These are phyloP conservation scores for Sialia sialis DNA, from an alignment of 2,113 vertebrate genomes.

Conservation along the genomic window DNA sequence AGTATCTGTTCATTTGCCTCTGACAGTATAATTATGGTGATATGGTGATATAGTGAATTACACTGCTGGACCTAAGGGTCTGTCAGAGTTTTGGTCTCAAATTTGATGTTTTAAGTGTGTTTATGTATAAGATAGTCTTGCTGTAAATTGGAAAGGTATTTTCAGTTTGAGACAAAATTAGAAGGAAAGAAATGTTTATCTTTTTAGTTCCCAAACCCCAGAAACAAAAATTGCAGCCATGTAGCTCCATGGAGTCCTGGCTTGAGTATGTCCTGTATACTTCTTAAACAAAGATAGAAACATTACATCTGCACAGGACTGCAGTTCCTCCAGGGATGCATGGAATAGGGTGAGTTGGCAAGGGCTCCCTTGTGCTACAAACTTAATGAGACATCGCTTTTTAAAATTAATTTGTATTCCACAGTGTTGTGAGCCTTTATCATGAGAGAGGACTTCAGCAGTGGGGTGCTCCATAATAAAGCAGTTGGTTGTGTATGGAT, in stretches of 20 bases:
- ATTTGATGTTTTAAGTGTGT: not conserved
- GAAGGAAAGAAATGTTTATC: not conserved
- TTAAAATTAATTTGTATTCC: not conserved
- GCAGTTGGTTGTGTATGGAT: not conserved
- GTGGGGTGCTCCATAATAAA: not conserved
- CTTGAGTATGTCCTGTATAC: not conserved
- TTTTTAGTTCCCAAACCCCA: not conserved
- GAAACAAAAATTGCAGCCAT: rapidly evolving
- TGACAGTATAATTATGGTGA: not conserved
- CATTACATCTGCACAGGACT: not conserved
- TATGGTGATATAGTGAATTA: slow-evolving; percentile 26
- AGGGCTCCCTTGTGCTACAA: not conserved
- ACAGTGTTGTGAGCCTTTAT: not conserved
- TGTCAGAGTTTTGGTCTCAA: not conserved
- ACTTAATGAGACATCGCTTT: not conserved
- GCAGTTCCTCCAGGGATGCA: not conserved
- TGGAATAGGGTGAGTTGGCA: not conserved
- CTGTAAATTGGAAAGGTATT: not conserved
- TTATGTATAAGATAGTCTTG: not conserved
- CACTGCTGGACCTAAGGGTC: not conserved
- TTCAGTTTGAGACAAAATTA: not conserved
- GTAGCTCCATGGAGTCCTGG: not conserved
- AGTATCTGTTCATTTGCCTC: slow-evolving; percentile 1
- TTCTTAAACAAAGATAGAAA: not conserved
- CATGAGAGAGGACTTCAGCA: not conserved